Evolutionary conservation across 2,888 invertebrate species (phyloP).

Genomic region (Napeogenes inachia): DNA sequence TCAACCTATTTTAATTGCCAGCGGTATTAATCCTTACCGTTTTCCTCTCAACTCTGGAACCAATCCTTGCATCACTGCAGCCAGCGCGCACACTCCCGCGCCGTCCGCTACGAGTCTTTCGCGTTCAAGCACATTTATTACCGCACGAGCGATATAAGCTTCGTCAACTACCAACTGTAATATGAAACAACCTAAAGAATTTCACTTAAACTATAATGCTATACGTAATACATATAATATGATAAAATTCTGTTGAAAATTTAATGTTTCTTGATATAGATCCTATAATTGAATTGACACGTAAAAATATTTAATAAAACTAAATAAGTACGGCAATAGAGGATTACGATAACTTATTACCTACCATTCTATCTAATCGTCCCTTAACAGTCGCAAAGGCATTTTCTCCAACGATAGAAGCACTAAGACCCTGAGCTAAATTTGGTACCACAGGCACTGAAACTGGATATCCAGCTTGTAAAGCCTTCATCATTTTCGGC

Average conservation of each 20-base stretch:
- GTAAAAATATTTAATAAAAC: no score
- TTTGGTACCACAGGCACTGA: constrained; percentile 77
- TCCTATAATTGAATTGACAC: no score
- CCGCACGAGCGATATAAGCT: constrained; percentile 82
- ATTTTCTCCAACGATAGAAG: constrained; percentile 83
- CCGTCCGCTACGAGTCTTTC: constrained; percentile 90
- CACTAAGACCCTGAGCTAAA: constrained; percentile 85
- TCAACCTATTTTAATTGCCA: constrained; percentile 86
- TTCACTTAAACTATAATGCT: no score
- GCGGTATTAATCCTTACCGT: constrained; percentile 81
- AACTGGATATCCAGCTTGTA: constrained; percentile 81
- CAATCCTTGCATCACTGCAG: constrained; percentile 84
- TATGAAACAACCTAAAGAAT: not conserved
- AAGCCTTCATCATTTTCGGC: constrained; percentile 84
- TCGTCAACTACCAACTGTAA: constrained; percentile 80
- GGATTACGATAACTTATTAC: not conserved
- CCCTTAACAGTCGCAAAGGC: constrained; percentile 83
- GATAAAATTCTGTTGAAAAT: no score
- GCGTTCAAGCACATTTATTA: constrained; percentile 81
- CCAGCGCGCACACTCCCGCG: constrained; percentile 86
- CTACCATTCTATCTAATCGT: constrained; percentile 83
- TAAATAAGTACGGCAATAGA: no score
- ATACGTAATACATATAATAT: no score
- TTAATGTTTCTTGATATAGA: no score
- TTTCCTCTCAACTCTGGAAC: constrained; percentile 86